Conservation (phyloP, 2,113 vertebrate genomes). For the Pandion haliaetus region DNA sequence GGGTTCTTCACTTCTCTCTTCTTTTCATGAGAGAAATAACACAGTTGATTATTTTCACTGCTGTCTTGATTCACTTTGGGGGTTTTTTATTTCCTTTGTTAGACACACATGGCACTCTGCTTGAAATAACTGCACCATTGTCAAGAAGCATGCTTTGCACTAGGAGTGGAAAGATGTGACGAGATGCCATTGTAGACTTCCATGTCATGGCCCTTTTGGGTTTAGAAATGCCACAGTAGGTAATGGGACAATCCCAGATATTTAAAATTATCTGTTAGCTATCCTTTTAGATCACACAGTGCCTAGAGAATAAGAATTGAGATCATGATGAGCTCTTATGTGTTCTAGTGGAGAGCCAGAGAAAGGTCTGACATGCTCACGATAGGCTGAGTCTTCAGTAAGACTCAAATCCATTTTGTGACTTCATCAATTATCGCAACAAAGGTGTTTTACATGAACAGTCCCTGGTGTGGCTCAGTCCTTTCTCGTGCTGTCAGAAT, state of each 20-base stretch:
- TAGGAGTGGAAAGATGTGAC: not conserved
- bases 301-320: not conserved
- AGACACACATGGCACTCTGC: not conserved
- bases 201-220: not conserved
- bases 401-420: not conserved
- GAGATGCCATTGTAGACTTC: not conserved
- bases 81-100: not conserved
- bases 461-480: not conserved
- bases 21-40: not conserved
- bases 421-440: not conserved
- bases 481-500: not conserved
- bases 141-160: not conserved
- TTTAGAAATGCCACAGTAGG: not conserved
- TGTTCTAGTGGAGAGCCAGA: not conserved
- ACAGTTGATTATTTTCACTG: not conserved
- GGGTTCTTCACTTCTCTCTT: not conserved
- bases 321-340: rapidly evolving
- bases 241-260: not conserved
- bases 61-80: not conserved
- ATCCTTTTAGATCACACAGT: not conserved
- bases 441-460: not conserved
- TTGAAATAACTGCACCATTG: not conserved
- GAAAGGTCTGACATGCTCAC: not conserved
- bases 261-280: too few relatives aligned
- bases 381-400: not conserved